phyloP scores from a whole-genome alignment of 2,797 vertebrate genomes.

The Serranus cabrilla region DNA sequence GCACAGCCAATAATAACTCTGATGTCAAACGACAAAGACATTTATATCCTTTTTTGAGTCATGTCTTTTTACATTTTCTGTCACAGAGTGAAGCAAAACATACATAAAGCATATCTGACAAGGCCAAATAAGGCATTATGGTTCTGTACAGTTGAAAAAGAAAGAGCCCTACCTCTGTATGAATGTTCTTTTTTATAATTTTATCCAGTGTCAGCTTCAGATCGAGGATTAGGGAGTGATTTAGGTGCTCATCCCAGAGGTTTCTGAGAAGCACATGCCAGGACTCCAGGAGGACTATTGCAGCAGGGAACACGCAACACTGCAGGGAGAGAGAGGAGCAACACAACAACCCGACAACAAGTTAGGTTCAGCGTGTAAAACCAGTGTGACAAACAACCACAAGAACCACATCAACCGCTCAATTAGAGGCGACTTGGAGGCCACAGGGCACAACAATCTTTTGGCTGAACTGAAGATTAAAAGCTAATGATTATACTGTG shows the following conservation, averaged over 20 bases:
- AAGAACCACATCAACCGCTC: slow-evolving; percentile 38
- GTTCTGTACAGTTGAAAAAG: not conserved
- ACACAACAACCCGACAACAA: slow-evolving; percentile 8
- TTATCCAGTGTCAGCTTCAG: slow-evolving; percentile 74
- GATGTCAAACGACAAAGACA: not conserved
- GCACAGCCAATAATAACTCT: too few relatives aligned
- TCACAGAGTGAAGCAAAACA: not conserved
- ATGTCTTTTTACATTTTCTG: not conserved
- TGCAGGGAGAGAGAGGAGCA: slow-evolving; percentile 52
- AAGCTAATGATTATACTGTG: not conserved
- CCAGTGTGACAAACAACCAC: slow-evolving; percentile 30
- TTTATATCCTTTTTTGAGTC: not conserved
- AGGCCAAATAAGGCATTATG: too few relatives aligned
- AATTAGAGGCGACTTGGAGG: not conserved
- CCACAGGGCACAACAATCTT: not conserved
- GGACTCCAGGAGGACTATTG: slow-evolving; percentile 81
- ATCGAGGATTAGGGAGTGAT: slow-evolving; percentile 76
- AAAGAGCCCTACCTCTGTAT: slow-evolving; percentile 69
- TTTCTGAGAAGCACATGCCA: slow-evolving; percentile 81
- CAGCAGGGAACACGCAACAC: slow-evolving; percentile 86
- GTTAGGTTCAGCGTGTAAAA: slow-evolving; percentile 33
- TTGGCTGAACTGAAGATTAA: not conserved
- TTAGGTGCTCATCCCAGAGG: slow-evolving; percentile 82
- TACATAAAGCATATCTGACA: too few relatives aligned
- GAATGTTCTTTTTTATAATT: slow-evolving; percentile 72